phyloP scores from a whole-genome alignment of 1,140 invertebrate genomes.

The Orius laevigatus region DNA sequence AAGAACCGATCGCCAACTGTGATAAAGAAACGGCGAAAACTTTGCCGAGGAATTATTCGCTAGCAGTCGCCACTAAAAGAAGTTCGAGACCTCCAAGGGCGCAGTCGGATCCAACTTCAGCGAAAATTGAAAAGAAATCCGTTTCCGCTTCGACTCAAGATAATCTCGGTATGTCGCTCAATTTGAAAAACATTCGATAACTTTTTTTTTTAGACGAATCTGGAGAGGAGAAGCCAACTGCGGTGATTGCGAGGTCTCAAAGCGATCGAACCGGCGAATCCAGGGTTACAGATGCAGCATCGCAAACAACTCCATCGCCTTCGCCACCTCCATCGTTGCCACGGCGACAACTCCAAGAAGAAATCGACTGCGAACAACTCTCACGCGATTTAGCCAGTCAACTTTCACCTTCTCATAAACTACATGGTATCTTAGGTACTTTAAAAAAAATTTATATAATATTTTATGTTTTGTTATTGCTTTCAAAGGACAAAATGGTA shows the following conservation, averaged over 20 bases:
- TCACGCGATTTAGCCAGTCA: constrained; percentile 54
- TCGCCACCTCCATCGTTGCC: constrained; percentile 12
- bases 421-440: constrained; percentile 48
- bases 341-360: constrained; percentile 34
- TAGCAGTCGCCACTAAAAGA: constrained; percentile 4
- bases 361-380: constrained; percentile 63
- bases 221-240: constrained; percentile 6
- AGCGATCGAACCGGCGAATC: constrained; percentile 13
- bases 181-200: not conserved
- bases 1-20: constrained; percentile 4
- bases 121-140: constrained; percentile 14
- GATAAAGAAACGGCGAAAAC: constrained; percentile 17
- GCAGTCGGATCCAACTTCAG: constrained; percentile 22
- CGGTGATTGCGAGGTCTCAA: constrained; percentile 7
- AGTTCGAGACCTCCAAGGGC: constrained; percentile 15
- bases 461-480: not conserved
- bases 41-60: constrained; percentile 16
- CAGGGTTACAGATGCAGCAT: constrained; percentile 19
- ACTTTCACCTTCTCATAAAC: constrained; percentile 46
- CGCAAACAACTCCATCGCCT: constrained; percentile 20
- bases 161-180: constrained; percentile 9
- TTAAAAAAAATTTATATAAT: not conserved
- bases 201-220: constrained; percentile 2
- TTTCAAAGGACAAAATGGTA: not conserved
- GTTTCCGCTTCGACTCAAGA: constrained; percentile 16